Evolutionary conservation across 2,888 invertebrate genomes (phyloP).

Genomic region (Sinelater perroti): DNA sequence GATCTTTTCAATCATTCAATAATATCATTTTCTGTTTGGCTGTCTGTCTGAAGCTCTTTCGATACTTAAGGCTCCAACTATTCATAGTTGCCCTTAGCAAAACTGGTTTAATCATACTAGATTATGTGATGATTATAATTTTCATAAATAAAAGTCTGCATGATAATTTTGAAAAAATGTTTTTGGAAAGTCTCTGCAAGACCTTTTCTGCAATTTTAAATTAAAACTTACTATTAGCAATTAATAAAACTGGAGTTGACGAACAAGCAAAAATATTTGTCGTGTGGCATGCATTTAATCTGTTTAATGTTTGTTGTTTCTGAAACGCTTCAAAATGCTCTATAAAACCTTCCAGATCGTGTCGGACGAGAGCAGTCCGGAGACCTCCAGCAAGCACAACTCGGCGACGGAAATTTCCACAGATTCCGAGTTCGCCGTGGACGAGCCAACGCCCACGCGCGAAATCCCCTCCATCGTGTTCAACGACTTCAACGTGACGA

Average conservation of each 20-base stretch:
- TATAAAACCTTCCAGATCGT: conserved; percentile 65
- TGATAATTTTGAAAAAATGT: too few species aligned
- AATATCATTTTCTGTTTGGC: too few species aligned
- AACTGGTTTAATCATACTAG: too few species aligned
- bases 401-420: conserved; percentile 93
- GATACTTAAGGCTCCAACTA: too few species aligned
- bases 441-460: conserved; percentile 74
- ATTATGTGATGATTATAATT: too few species aligned
- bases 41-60: too few species aligned
- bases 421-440: conserved; percentile 91
- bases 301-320: conserved; percentile 25
- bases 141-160: too few species aligned
- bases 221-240: too few species aligned
- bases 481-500: conserved; percentile 70
- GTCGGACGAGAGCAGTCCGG: conserved; percentile 69
- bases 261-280: neutral
- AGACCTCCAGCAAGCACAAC: conserved; percentile 78
- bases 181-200: too few species aligned
- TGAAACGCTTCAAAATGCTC: conserved; percentile 25
- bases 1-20: too few species aligned
- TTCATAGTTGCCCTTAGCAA: too few species aligned
- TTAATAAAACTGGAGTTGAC: neutral
- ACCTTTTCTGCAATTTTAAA: too few species aligned
- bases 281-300: conserved; percentile 18
- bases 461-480: conserved; percentile 81